These are phyloP conservation scores for Lochmaea crataegi DNA, from an alignment of 2,888 invertebrate species.

Conservation along the genomic window DNA sequence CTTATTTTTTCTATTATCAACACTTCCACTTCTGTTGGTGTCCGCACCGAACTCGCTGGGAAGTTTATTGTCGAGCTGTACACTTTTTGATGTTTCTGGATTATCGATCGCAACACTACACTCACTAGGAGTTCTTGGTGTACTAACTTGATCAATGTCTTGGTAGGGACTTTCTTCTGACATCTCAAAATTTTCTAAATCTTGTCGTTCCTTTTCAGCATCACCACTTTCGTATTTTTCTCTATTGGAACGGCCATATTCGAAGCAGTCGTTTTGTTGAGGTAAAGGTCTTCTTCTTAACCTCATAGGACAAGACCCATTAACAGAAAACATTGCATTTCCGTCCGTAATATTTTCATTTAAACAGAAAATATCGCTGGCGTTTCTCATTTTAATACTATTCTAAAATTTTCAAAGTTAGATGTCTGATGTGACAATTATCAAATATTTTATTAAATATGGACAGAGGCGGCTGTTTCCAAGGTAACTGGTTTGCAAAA, in stretches of 20 bases:
- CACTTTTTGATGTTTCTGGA: background rate
- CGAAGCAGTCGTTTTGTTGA: slow-evolving; percentile 45
- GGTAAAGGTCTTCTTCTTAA: slow-evolving; percentile 50
- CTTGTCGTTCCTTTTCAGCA: slow-evolving; percentile 20
- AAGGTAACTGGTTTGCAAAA: background rate
- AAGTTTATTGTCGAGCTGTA: background rate
- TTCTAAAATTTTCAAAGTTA: background rate
- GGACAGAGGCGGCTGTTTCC: background rate
- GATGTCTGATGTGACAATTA: slow-evolving; percentile 17
- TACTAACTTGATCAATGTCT: background rate
- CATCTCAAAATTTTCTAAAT: slow-evolving; percentile 21
- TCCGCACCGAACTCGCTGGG: background rate
- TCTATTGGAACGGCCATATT: slow-evolving; percentile 43
- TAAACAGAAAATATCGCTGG: slow-evolving; percentile 62
- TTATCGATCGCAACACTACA: background rate
- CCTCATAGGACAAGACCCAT: slow-evolving; percentile 58
- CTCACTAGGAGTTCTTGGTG: background rate
- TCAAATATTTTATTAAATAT: background rate
- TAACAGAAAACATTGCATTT: slow-evolving; percentile 60
- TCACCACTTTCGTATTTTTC: slow-evolving; percentile 35
- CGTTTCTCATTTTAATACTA: slow-evolving; percentile 51
- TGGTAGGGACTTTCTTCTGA: slow-evolving; percentile 7
- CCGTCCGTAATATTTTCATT: slow-evolving; percentile 58
- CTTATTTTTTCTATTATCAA: slow-evolving; percentile 13
- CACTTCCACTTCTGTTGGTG: background rate